Percentiles rank a stretch among this genome's conserved stretches.
Conservation (phyloP, 1,140 invertebrate genomes). For the Subanguina moxae region DNA sequence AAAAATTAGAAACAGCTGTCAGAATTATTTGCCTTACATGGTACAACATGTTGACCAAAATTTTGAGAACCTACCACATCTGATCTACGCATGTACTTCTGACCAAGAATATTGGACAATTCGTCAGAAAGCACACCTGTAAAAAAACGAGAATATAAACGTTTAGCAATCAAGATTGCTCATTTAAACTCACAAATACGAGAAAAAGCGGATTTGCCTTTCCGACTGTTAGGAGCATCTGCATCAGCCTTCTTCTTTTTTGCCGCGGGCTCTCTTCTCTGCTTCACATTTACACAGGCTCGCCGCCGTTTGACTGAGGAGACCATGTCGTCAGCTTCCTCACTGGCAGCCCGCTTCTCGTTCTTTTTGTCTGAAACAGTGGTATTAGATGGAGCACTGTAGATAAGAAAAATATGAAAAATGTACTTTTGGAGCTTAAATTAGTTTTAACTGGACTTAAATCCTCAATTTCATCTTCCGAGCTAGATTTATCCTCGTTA, state of each 20-base stretch:
- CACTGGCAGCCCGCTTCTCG: background rate
- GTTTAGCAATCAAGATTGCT: background rate
- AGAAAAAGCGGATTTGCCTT: slow-evolving; percentile 5
- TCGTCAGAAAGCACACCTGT: slow-evolving; percentile 32
- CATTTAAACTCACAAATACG: background rate
- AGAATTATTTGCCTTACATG: too few relatives aligned
- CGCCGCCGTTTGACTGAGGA: slow-evolving; percentile 7
- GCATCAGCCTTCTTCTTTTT: slow-evolving; percentile 1
- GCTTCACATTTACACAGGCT: background rate
- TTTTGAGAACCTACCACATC: slow-evolving; percentile 20
- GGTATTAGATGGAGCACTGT: background rate
- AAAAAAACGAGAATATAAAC: background rate
- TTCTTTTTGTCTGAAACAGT: slow-evolving; percentile 2
- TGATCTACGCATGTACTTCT: slow-evolving; percentile 27
- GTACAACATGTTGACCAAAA: too few relatives aligned
- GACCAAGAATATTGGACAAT: slow-evolving; percentile 20
- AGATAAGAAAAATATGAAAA: background rate
- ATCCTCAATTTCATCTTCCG: slow-evolving; percentile 19
- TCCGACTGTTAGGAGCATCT: background rate
- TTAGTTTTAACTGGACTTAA: slow-evolving; percentile 4
- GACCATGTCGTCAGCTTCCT: background rate
- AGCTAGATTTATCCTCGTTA: slow-evolving; percentile 11
- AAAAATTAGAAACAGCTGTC: too few relatives aligned
- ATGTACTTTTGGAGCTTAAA: background rate
- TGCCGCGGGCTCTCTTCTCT: slow-evolving; percentile 1